Evolutionary conservation across 2,113 vertebrate genomes (phyloP), one percentile per base, ranked within the genome.

Genomic region (Nothocercus nigrocapillus): DNA sequence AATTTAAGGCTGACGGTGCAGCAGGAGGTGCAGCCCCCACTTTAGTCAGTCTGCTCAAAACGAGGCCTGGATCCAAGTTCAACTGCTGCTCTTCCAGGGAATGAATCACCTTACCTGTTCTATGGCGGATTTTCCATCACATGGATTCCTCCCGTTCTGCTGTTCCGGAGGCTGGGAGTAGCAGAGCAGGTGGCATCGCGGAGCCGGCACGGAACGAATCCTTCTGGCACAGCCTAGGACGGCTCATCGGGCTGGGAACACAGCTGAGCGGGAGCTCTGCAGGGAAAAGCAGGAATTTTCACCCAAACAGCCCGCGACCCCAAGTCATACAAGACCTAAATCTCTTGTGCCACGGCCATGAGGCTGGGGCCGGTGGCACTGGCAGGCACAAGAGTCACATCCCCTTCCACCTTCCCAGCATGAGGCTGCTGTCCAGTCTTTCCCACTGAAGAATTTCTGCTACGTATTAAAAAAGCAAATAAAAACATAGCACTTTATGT

Each of bases 11-110:
- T 94, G 83, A 85, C 42, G 80, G 6, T 44, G 5, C 59, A 62
- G 61, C 69, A 53, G 36, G 44, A 82, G 47, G 40, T 68, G 82
- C 82, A 73, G 63, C 49, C 78, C 78, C 67, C 42, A 24, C 25
- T 76, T 91, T 45, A 82, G 95, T 94, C 77, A 74, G 27, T 27
- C 44, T 59, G 20, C 53, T 82, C 72, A 90, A 93, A 96, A 77
- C 82, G 93, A 58, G 6, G 32, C 25, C 73, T 58, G 72, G 47
- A 88, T 63, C 66, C 47, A 89, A 92, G 54, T 51, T 56, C 89
- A 79, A 14, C 49, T 66, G 18, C 72, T 91, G 19, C 20, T 93
- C 27, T 85, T 66, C 45, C 83, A 92, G 75, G 51, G 38, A 30
- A 40, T 36, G 47, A 82, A 44, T 47, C 17, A 44, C 86, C 82